Conservation (phyloP, 2,797 vertebrate genomes). For the Chelon auratus region DNA sequence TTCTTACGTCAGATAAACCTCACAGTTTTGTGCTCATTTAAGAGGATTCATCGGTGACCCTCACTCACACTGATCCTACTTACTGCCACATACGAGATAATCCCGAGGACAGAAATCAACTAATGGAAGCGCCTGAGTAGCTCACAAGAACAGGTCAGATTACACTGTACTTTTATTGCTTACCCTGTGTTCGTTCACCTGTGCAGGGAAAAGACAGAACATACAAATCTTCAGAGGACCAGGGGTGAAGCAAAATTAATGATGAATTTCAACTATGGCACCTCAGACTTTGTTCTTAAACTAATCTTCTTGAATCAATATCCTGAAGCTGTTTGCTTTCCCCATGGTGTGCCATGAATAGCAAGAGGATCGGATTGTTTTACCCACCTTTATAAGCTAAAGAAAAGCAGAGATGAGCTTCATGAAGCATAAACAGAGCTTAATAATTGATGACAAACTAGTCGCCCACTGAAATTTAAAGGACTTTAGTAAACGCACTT, state of each 20-base stretch:
- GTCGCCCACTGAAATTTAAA: background rate
- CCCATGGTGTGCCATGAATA: slow-evolving; percentile 28
- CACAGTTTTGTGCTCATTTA: slow-evolving; percentile 73
- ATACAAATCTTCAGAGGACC: background rate
- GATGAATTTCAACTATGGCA: slow-evolving; percentile 22
- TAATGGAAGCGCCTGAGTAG: slow-evolving; percentile 59
- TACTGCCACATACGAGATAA: slow-evolving; percentile 70
- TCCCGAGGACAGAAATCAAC: slow-evolving; percentile 68
- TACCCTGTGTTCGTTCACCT: slow-evolving; percentile 2
- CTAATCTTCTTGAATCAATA: slow-evolving; percentile 20
- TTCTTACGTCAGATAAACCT: slow-evolving; percentile 69
- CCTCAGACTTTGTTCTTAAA: slow-evolving; percentile 21
- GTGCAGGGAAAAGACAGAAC: background rate
- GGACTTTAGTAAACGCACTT: background rate
- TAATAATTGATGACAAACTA: background rate
- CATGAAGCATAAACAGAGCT: background rate
- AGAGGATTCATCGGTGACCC: slow-evolving; percentile 76
- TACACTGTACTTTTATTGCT: slow-evolving; percentile 19
- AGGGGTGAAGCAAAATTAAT: background rate
- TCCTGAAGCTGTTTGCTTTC: slow-evolving; percentile 26
- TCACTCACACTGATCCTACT: slow-evolving; percentile 73
- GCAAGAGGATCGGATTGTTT: slow-evolving; percentile 32
- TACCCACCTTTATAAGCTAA: slow-evolving; percentile 11
- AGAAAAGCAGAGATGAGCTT: slow-evolving; percentile 19
- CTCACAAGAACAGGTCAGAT: slow-evolving; percentile 28